Base-by-base conservation (phyloP, 2,113 vertebrate genomes). In the Otocyon megalotis region DNA sequence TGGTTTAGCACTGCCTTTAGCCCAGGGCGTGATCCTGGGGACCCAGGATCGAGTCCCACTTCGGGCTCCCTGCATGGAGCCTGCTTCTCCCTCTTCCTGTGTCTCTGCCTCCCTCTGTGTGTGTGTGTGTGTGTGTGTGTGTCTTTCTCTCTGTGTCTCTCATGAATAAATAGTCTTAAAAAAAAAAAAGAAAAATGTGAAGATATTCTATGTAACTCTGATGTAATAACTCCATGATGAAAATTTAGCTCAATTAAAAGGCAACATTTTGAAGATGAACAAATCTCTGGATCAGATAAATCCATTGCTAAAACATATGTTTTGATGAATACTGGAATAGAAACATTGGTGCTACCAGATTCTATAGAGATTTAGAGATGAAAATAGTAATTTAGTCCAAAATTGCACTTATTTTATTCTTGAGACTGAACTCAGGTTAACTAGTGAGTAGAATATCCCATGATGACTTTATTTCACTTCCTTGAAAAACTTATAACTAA, bases 181-280 rank as follows among this genome's bases (percentile, higher is more conserved):
- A 43, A 43, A 43, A 43, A 37, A 43, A 43, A 43, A 43, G n/a
- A 90, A 96, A 96, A 97, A 90, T 58, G 13, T 43, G 53, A 92
- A 63, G 3, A 60, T 63, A 0, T 12, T 89, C 48, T 35, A 20
- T 30, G 35, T 60, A 50, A 22, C 20, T 80, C 28, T 92, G 63
- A 3, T 77, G 74, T 65, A 87, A 50, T 54, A 76, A 24, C 2
- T 37, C 4, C 10, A 72, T 71, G 14, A 35, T 92, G 14, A 90
- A 91, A 93, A 74, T 48, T 81, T 32, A 74, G 5, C 8, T 76
- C 32, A 95, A n/a, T 87, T 96, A 80, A 93, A 93, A 74, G 20
- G 15, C 2, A 92, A 16, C 24, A 50, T 85, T 77, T 67, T 30
- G 4, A 88, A 88, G 37, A 72, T 77, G 77, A 63, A 63, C 2